Evolutionary conservation across 2,888 invertebrate species (phyloP).

Genomic region (Fragum sueziense): DNA sequence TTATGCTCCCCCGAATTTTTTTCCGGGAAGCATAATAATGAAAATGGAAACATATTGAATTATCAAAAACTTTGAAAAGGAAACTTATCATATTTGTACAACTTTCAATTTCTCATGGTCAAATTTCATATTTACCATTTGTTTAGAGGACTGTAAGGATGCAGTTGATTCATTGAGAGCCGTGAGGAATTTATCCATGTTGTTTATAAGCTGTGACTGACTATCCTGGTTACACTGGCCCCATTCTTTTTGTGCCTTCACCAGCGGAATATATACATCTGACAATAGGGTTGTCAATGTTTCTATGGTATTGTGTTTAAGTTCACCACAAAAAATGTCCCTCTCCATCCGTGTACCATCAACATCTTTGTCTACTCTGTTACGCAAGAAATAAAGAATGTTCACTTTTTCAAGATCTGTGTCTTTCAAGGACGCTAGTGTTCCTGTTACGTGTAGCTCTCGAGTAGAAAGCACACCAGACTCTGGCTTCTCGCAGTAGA

Average conservation of each 20-base stretch:
- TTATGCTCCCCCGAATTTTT: too few species aligned
- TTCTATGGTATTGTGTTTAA: slow-evolving; percentile 80
- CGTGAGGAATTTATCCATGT: slow-evolving; percentile 79
- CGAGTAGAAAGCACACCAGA: slow-evolving; percentile 70
- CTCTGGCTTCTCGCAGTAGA: slow-evolving; percentile 79
- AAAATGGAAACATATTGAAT: too few species aligned
- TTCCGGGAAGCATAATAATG: too few species aligned
- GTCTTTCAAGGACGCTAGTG: slow-evolving; percentile 77
- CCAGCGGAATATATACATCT: slow-evolving; percentile 80
- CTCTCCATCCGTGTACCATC: slow-evolving; percentile 78
- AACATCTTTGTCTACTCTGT: slow-evolving; percentile 78
- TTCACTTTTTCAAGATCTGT: slow-evolving; percentile 75
- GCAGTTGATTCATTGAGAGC: slow-evolving; percentile 78
- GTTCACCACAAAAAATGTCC: slow-evolving; percentile 81
- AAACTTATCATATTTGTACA: too few species aligned
- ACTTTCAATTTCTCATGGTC: too few species aligned
- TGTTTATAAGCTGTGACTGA: slow-evolving; percentile 75
- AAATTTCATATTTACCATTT: slow-evolving; percentile 76
- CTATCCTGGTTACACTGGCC: slow-evolving; percentile 80
- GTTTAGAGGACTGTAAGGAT: slow-evolving; percentile 76
- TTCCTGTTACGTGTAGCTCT: slow-evolving; percentile 77
- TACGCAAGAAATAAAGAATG: slow-evolving; percentile 80
- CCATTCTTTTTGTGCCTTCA: slow-evolving; percentile 80
- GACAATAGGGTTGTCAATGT: slow-evolving; percentile 77
- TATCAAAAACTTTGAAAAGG: too few species aligned